Percentiles rank a stretch among this genome's conserved stretches.
phyloP scores from a whole-genome alignment of 2,888 invertebrate species.

The Tachystola acroxantha region DNA sequence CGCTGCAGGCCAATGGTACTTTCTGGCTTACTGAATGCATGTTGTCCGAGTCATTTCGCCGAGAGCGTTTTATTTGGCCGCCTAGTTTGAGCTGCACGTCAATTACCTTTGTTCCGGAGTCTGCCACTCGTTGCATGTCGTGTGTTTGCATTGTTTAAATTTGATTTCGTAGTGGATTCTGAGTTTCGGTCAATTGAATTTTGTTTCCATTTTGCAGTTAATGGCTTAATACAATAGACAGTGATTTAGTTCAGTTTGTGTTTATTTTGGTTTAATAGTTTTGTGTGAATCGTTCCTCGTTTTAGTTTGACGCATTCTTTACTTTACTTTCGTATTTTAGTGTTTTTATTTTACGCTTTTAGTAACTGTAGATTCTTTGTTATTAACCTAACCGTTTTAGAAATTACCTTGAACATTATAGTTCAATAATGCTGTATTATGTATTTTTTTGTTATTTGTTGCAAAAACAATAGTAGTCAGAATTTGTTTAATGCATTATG shows the following conservation, averaged over 20 bases:
- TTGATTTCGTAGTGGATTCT: slow-evolving; percentile 44
- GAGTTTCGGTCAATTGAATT: slow-evolving; percentile 33
- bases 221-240: slow-evolving; percentile 26
- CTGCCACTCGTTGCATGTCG: slow-evolving; percentile 58
- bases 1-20: slow-evolving; percentile 71
- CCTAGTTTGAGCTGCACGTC: slow-evolving; percentile 57
- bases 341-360: background rate
- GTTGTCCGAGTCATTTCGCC: slow-evolving; percentile 45
- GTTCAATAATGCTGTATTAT: too few species aligned
- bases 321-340: too few species aligned
- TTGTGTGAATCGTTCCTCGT: slow-evolving; percentile 5
- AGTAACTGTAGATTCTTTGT: too few species aligned
- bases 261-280: slow-evolving; percentile 18
- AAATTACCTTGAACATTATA: too few species aligned
- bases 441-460: too few species aligned
- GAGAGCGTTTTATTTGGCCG: slow-evolving; percentile 44
- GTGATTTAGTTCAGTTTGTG: slow-evolving; percentile 25
- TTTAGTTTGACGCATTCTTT: too few species aligned
- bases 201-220: slow-evolving; percentile 25
- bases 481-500: too few species aligned
- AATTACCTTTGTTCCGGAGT: slow-evolving; percentile 52
- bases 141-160: slow-evolving; percentile 51
- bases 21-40: slow-evolving; percentile 46
- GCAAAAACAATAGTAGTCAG: too few species aligned
- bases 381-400: too few species aligned